Evolutionary conservation across 2,113 vertebrate species (phyloP).

Genomic region (Clarias gariepinus): DNA sequence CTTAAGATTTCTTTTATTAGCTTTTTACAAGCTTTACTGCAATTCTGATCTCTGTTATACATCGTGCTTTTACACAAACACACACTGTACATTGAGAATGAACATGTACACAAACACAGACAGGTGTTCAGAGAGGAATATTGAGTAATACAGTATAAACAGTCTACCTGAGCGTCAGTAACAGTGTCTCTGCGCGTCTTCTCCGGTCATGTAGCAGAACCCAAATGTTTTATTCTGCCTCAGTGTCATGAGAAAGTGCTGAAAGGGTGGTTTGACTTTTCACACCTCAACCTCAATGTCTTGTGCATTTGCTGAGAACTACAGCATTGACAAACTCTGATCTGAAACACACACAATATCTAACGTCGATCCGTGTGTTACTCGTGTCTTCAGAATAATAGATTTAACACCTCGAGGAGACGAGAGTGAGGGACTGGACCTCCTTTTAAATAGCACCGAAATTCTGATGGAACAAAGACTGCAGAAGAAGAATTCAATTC

Average conservation of each 20-base stretch:
- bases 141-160: neutral
- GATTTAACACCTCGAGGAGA: neutral
- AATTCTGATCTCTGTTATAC: neutral
- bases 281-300: conserved; percentile 47
- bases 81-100: neutral
- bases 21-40: neutral
- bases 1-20: neutral
- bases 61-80: neutral
- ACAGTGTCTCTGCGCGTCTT: neutral
- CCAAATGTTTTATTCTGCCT: neutral
- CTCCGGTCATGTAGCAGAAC: neutral
- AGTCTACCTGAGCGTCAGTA: neutral
- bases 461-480: neutral
- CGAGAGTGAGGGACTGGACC: neutral
- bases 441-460: neutral
- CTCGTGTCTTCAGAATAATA: neutral
- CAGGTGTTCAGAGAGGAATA: neutral
- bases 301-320: neutral
- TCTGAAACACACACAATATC: neutral
- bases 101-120: neutral
- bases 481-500: neutral
- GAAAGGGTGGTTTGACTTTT: conserved; percentile 36
- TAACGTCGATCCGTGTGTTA: neutral
- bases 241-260: conserved; percentile 23
- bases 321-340: neutral